phyloP scores from a whole-genome alignment of 2,888 invertebrate genomes.

The Troides oblongomaculatus region DNA sequence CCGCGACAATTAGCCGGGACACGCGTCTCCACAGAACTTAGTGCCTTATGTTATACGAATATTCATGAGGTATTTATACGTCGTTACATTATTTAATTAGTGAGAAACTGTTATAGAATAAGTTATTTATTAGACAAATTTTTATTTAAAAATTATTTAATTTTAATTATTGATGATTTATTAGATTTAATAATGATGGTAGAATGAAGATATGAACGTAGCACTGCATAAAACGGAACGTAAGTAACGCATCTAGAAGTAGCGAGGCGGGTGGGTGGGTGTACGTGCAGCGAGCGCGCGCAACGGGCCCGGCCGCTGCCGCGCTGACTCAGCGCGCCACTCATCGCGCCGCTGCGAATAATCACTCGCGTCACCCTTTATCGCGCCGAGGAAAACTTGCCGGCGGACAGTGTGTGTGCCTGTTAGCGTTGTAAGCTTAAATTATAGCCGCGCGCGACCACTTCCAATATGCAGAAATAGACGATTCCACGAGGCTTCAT shows the following conservation, averaged over 20 bases:
- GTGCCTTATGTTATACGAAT: slow-evolving; percentile 22
- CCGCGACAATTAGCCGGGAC: slow-evolving; percentile 68
- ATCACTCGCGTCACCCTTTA: slow-evolving; percentile 78
- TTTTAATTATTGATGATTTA: neutral
- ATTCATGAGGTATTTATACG: neutral
- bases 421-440: slow-evolving; percentile 47
- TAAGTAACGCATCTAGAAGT: slow-evolving; percentile 36
- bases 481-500: slow-evolving; percentile 59
- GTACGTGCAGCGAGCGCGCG: slow-evolving; percentile 11
- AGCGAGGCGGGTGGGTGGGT: slow-evolving; percentile 28
- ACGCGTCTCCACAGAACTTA: slow-evolving; percentile 55
- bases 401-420: slow-evolving; percentile 56
- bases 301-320: slow-evolving; percentile 35
- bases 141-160: neutral
- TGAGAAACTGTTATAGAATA: slow-evolving; percentile 22
- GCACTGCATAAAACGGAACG: slow-evolving; percentile 22
- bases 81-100: slow-evolving; percentile 5
- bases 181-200: neutral
- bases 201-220: neutral
- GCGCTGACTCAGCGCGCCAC: slow-evolving; percentile 73
- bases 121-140: neutral
- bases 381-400: slow-evolving; percentile 68
- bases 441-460: slow-evolving; percentile 52
- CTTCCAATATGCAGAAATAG: slow-evolving; percentile 65
- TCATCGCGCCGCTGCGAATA: slow-evolving; percentile 78